Percentiles rank a stretch among this genome's conserved stretches.
Conservation (phyloP, 2,888 invertebrate genomes). For the Tineola bisselliella region DNA sequence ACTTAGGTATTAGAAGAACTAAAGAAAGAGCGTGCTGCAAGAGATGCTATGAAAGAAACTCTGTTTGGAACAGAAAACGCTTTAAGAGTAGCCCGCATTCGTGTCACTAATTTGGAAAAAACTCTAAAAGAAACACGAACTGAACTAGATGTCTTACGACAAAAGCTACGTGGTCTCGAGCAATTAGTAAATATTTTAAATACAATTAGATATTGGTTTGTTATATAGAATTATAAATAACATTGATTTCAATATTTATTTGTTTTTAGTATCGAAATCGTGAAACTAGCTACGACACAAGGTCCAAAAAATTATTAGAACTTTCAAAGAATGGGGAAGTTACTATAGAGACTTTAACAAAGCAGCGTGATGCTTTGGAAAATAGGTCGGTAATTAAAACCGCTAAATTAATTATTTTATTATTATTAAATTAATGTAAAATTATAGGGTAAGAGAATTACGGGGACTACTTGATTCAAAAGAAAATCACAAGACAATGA, state of each 20-base stretch:
- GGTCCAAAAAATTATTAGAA: slow-evolving; percentile 47
- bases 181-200: slow-evolving; percentile 37
- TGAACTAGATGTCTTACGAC: slow-evolving; percentile 37
- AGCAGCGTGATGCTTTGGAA: slow-evolving; percentile 55
- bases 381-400: slow-evolving; percentile 29
- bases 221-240: background rate
- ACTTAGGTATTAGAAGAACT: background rate
- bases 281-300: slow-evolving; percentile 44
- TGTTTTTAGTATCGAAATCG: slow-evolving; percentile 42
- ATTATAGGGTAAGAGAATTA: slow-evolving; percentile 46
- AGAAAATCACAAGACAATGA: slow-evolving; percentile 27
- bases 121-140: slow-evolving; percentile 43
- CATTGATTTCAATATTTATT: background rate
- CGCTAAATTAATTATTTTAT: too few relatives aligned
- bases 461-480: slow-evolving; percentile 35
- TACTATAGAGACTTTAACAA: slow-evolving; percentile 44
- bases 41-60: slow-evolving; percentile 45
- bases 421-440: background rate
- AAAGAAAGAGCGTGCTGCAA: slow-evolving; percentile 38
- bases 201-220: background rate
- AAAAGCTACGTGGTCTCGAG: slow-evolving; percentile 54
- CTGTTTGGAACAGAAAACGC: slow-evolving; percentile 49
- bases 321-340: slow-evolving; percentile 53
- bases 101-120: slow-evolving; percentile 45
- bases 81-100: slow-evolving; percentile 49